Percentiles rank a stretch among this genome's conserved stretches.
phyloP scores from a whole-genome alignment of 1,140 invertebrate species.

The Diorhabda carinulata region DNA sequence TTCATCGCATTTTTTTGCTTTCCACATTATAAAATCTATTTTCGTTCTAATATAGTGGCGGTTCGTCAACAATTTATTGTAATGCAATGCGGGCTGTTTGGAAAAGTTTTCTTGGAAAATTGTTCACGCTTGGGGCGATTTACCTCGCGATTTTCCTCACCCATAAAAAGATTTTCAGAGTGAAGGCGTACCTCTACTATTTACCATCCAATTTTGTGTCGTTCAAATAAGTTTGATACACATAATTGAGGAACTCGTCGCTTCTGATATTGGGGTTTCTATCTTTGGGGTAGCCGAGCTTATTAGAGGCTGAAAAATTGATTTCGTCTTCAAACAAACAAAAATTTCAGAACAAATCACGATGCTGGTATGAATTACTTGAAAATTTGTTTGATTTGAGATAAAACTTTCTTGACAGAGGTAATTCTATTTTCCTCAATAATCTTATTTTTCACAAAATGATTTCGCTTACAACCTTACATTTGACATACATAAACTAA shows the following conservation, averaged over 20 bases:
- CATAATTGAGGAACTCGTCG: background rate
- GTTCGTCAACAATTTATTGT: conserved; percentile 15
- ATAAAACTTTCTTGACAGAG: too few species aligned
- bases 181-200: background rate
- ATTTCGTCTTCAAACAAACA: background rate
- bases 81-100: conserved; percentile 8
- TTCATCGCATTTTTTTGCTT: conserved; percentile 1
- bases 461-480: too few species aligned
- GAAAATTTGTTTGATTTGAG: too few species aligned
- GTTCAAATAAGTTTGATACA: conserved; percentile 6
- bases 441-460: too few species aligned
- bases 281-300: background rate
- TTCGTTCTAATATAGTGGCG: conserved; percentile 10
- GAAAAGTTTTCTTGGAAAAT: conserved; percentile 7
- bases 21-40: background rate
- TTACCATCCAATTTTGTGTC: conserved; percentile 5
- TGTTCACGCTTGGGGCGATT: conserved; percentile 10
- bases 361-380: too few species aligned
- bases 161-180: conserved; percentile 6
- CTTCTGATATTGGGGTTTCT: background rate
- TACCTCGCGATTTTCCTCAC: conserved; percentile 7
- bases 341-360: too few species aligned
- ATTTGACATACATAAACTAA: too few species aligned
- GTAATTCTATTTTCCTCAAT: too few species aligned
- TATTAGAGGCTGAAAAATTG: background rate